These are phyloP conservation scores for Psylliodes chrysocephalus DNA, from an alignment of 2,888 invertebrate species.

Conservation along the genomic window DNA sequence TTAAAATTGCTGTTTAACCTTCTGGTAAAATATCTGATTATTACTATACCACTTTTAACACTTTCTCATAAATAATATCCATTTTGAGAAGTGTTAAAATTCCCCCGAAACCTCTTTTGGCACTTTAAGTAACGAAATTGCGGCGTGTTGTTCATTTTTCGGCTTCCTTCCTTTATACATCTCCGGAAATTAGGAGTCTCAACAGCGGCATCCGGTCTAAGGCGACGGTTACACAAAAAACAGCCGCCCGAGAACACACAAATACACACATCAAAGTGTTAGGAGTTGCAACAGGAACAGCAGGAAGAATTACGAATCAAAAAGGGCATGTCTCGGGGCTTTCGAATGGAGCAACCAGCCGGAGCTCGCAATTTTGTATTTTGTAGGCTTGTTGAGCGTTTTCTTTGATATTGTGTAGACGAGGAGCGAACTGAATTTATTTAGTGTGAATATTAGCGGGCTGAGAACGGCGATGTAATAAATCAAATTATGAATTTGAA, in stretches of 20 bases:
- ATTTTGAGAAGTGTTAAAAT: neutral
- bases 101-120: conserved; percentile 4
- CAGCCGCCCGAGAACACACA: neutral
- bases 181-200: conserved; percentile 8
- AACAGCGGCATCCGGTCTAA: conserved; percentile 10
- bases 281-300: neutral
- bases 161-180: conserved; percentile 12
- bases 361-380: conserved; percentile 30
- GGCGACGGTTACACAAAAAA: conserved; percentile 4
- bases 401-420: neutral
- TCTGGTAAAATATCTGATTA: too few species aligned
- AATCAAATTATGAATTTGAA: too few species aligned
- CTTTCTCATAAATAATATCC: too few species aligned
- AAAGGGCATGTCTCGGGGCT: neutral
- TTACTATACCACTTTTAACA: too few species aligned
- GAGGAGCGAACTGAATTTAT: too few species aligned
- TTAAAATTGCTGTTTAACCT: too few species aligned
- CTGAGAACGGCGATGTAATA: too few species aligned
- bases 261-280: conserved; percentile 14
- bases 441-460: too few species aligned
- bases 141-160: conserved; percentile 1
- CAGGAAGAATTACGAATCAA: neutral
- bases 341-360: conserved; percentile 27
- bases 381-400: neutral
- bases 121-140: conserved; percentile 10